Evolutionary conservation across 2,888 invertebrate genomes (phyloP), one percentile per base, ranked within the genome.

Genomic region (Dynastes hyllus): DNA sequence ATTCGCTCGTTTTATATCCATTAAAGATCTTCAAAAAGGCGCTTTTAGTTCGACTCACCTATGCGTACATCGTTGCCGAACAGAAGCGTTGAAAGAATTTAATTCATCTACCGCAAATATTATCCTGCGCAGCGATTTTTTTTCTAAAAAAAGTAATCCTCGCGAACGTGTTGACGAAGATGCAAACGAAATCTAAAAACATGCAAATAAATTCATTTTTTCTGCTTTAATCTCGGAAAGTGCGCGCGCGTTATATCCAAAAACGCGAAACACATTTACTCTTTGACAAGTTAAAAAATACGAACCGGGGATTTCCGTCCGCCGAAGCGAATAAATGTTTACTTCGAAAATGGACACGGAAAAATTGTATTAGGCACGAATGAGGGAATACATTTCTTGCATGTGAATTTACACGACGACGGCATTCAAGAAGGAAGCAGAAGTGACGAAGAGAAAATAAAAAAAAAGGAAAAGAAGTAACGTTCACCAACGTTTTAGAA

Each of bases 301-400:
- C 16, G 22, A n/a, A 40, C 37, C 16, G 32, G 9, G 11, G n/a
- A 40, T 40, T 37, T 66, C 40, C 66, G 37, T 37, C 11, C 45
- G 45, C 40, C n/a, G 66, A 66, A 71, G 53, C 32, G 55, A 55
- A 75, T 75, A 75, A 45, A 45, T 58, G 73, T 61, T 75, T 75
- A 61, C 40, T 13, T 45, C 55, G 55, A 61, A 40, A 40, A 61
- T 22, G 71, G 27, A 61, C 61, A 58, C 45, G 27, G 63, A 40
- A 61, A 61, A 45, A 69, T 69, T 51, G 50, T n/a, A 69, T 69
- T 69, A 69, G 50, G 50, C 11, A 51, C 51, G 69, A 51, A 75
- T n/a, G 40, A 75, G 58, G 22, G 45, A 61, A 61, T 40, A 61
- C 16, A 37, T 58, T 55, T 61, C 61, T 61, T 37, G 61, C 61